These are phyloP conservation scores for Spheniscus humboldti DNA, from an alignment of 2,797 vertebrate genomes.

Conservation along the genomic window DNA sequence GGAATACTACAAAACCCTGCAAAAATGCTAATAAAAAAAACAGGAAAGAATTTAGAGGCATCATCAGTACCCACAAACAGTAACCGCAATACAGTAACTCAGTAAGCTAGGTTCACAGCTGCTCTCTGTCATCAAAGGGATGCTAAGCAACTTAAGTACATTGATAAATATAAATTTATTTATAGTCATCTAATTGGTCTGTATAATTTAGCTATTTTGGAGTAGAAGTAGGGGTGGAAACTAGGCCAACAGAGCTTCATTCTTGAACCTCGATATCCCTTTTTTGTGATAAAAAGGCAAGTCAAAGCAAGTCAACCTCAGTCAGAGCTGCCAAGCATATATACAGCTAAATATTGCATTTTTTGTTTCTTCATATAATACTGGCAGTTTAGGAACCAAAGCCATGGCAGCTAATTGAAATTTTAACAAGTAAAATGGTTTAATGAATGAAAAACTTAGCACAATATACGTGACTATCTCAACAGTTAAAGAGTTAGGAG, in stretches of 20 bases:
- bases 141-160: not conserved
- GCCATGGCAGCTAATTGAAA: not conserved
- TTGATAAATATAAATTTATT: not conserved
- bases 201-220: not conserved
- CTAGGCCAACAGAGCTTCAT: not conserved
- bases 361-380: not conserved
- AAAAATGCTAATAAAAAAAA: not conserved
- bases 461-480: fast-evolving
- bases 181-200: not conserved
- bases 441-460: not conserved
- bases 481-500: not conserved
- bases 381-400: not conserved
- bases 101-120: not conserved
- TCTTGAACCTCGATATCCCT: not conserved
- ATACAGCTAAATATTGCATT: not conserved
- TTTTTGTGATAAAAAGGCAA: not conserved
- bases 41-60: not conserved
- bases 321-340: not conserved
- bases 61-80: not conserved
- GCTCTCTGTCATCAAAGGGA: not conserved
- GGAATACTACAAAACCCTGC: not conserved
- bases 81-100: not conserved
- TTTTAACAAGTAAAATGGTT: not conserved
- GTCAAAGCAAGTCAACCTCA: not conserved
- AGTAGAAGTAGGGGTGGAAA: not conserved